Evolutionary conservation across 2,888 invertebrate genomes (phyloP).

Genomic region (Sialis lutaria): DNA sequence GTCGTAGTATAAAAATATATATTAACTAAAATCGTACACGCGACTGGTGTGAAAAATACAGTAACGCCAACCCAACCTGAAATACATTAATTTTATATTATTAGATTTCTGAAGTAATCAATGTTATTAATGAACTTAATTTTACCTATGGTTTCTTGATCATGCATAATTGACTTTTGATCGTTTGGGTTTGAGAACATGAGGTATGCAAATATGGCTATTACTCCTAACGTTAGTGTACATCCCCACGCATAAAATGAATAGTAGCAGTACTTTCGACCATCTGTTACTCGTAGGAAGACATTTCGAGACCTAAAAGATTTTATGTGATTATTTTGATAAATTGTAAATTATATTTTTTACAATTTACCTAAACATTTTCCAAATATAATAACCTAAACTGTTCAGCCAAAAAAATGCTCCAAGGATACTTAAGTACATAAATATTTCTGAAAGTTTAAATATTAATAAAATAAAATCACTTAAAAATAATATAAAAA

Average conservation of each 20-base stretch:
- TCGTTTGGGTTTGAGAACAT: constrained; percentile 49
- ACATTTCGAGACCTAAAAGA: constrained; percentile 59
- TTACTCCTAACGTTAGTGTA: constrained; percentile 48
- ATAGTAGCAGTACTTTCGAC: constrained; percentile 74
- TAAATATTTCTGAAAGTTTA: constrained; percentile 47
- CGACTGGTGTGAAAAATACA: constrained; percentile 68
- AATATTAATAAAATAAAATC: neutral
- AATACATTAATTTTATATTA: constrained; percentile 13
- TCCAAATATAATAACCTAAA: constrained; percentile 77
- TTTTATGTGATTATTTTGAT: constrained; percentile 5
- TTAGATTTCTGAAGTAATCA: constrained; percentile 1
- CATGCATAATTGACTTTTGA: constrained; percentile 32
- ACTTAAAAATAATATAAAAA: constrained; percentile 3
- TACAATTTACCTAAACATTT: constrained; percentile 52
- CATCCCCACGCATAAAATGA: constrained; percentile 66
- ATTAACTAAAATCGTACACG: constrained; percentile 60
- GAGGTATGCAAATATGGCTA: constrained; percentile 69
- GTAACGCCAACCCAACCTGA: constrained; percentile 65
- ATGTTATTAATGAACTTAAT: constrained; percentile 4
- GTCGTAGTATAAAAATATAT: constrained; percentile 69
- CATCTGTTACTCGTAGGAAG: constrained; percentile 68
- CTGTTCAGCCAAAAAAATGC: constrained; percentile 80
- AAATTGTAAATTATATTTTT: neutral
- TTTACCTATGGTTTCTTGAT: constrained; percentile 57
- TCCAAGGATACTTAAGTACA: constrained; percentile 57